Evolutionary conservation across 2,888 invertebrate genomes (phyloP).

Genomic region (Protophormia terraenovae): DNA sequence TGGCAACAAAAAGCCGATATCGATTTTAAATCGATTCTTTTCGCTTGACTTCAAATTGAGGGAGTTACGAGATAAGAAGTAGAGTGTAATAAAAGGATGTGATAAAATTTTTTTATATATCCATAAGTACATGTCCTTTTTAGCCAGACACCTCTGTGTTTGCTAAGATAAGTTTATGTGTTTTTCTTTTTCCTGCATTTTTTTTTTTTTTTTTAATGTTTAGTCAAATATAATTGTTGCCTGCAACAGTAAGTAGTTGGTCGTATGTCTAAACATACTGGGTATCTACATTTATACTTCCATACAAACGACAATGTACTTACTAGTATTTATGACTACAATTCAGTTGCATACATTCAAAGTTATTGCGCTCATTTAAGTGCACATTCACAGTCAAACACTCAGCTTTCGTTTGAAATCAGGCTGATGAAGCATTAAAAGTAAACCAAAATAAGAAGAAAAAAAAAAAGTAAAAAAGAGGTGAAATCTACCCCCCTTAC

Average conservation of each 20-base stretch:
- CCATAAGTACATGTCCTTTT: background rate
- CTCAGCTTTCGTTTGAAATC: slow-evolving; percentile 50
- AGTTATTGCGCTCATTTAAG: slow-evolving; percentile 63
- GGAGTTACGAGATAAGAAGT: too few relatives aligned
- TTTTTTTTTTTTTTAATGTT: background rate
- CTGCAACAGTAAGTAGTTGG: slow-evolving; percentile 29
- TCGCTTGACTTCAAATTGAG: too few relatives aligned
- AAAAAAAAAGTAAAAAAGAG: background rate
- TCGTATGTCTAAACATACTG: background rate
- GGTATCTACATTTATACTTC: too few relatives aligned
- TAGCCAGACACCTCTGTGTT: background rate
- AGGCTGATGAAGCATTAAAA: slow-evolving; percentile 65
- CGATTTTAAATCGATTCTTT: too few relatives aligned
- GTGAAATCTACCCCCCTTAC: slow-evolving; percentile 28
- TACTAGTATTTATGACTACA: slow-evolving; percentile 35
- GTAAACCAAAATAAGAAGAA: too few relatives aligned
- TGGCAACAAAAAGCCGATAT: too few relatives aligned
- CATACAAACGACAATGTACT: background rate
- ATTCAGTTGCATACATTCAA: slow-evolving; percentile 40
- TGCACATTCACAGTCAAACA: slow-evolving; percentile 54
- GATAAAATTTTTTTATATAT: too few relatives aligned
- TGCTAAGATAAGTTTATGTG: background rate
- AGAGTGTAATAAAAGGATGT: too few relatives aligned
- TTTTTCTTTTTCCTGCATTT: background rate
- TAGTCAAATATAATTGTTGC: slow-evolving; percentile 24